Conservation (phyloP, 2,797 vertebrate species). For the Parauchenoglanis ngamensis region DNA sequence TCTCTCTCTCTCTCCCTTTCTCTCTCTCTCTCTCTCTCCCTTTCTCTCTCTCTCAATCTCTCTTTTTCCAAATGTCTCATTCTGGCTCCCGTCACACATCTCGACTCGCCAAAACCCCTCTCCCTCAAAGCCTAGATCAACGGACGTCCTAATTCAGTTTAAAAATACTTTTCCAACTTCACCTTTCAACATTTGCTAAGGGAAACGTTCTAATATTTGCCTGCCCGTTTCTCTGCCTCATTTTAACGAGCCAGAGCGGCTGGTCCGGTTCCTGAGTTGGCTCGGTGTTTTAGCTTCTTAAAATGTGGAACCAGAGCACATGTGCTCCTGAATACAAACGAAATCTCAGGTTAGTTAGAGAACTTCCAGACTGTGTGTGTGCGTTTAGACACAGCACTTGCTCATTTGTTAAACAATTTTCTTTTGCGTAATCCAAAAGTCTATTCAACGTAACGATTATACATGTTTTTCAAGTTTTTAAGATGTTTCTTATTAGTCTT, state of each 20-base stretch:
- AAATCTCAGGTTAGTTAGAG: neutral
- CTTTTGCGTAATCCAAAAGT: neutral
- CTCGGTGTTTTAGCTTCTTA: neutral
- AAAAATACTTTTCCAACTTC: constrained; percentile 10
- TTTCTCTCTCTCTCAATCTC: neutral
- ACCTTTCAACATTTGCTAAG: constrained; percentile 3
- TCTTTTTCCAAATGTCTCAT: constrained; percentile 17
- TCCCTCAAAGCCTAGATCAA: constrained; percentile 16
- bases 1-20: constrained; percentile 16
- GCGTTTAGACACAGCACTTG: neutral
- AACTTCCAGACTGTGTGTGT: neutral
- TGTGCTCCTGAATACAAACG: neutral
- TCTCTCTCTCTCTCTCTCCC: neutral
- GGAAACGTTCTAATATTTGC: neutral
- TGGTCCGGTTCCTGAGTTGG: neutral
- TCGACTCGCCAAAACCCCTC: neutral
- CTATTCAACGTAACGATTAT: neutral
- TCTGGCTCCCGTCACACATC: neutral
- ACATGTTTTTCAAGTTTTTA: neutral
- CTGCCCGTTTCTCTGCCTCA: neutral
- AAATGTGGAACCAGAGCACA: constrained; percentile 6
- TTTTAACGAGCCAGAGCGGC: neutral
- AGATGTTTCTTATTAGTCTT: neutral
- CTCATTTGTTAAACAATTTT: neutral
- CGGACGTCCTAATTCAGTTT: constrained; percentile 6